A percentile compares a stretch with the other conserved stretches of the same genome.
Conservation (phyloP, 2,888 invertebrate species). For the Allacma fusca region DNA sequence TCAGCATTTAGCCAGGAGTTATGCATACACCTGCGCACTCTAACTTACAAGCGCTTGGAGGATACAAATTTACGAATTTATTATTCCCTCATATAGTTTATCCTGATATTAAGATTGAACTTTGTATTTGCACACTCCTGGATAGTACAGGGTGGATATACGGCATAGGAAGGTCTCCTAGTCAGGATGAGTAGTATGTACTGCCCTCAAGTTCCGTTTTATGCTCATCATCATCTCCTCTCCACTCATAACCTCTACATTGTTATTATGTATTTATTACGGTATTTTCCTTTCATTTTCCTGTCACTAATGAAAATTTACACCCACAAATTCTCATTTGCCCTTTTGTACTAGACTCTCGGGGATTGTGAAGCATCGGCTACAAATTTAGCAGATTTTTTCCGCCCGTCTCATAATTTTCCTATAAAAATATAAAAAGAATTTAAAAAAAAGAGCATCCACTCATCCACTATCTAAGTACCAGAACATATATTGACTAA, state of each 20-base stretch:
- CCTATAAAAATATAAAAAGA: no score
- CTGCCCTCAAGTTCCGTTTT: constrained; percentile 22
- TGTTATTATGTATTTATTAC: constrained; percentile 43
- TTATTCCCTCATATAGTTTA: neutral
- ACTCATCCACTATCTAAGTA: no score
- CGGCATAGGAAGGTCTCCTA: no score
- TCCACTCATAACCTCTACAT: constrained; percentile 9
- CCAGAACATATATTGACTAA: no score
- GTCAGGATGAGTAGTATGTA: neutral
- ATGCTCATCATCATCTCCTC: constrained; percentile 23
- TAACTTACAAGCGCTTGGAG: no score
- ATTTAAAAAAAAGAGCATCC: no score
- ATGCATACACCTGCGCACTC: no score
- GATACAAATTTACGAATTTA: constrained; percentile 14
- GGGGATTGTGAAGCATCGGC: neutral
- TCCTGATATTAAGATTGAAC: neutral
- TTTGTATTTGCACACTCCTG: no score
- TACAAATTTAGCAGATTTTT: constrained; percentile 22
- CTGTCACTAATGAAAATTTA: constrained; percentile 42
- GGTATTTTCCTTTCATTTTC: constrained; percentile 40
- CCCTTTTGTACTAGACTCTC: neutral
- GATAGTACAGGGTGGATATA: no score
- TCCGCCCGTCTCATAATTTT: neutral
- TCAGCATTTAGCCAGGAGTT: no score
- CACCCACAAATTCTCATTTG: constrained; percentile 23